Base-by-base conservation (phyloP, 2,888 invertebrate species). In the Ceramica pisi region DNA sequence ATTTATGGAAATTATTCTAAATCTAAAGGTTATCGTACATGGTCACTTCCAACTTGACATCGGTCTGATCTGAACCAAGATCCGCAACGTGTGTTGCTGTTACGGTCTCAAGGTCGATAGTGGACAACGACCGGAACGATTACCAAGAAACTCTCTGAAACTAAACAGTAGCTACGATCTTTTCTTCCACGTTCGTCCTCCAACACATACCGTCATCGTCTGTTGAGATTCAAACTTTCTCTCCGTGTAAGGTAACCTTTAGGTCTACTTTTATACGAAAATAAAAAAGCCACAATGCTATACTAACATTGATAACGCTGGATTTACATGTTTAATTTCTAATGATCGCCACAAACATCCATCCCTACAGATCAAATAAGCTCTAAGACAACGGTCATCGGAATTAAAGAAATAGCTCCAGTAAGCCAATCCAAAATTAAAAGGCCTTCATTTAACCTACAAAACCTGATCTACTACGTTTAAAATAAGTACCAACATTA, bases 401-500 rank as follows among this genome's bases (percentile, higher is more conserved):
- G 8, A 44, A 53, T 57, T 14, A 44, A 60, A 61, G 9, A 50
- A 31, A 50, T 59, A 55, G 23, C 71, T 63, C 41, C 48, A 63
- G 59, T 44, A 26, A 53, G 59, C 44, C 41, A 63, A 53, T 23
- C 19, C 53, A 53, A 51, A 48, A 41, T 35, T 31, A 53, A 41
- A 48, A 31, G n/a, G 21, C 38, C 38, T 41, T 71, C n/a, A 41
- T 57, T 23, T 71, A 12, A 41, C 21, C 38, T 35, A 57, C 26
- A 62, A 48, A 26, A 62, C 21, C 7, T 62, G 62, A n/a, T 48
- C 21, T 61, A 44, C 61, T 61, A 78, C 53, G 31, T 7, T 21
- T 71, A 48, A 51, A 50, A 55, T 23, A 53, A 59, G 63, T 46
- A 41, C 63, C 71, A 75, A 56, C 41, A 61, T 70, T 70, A 70